Conservation (phyloP, 2,113 vertebrate species). For the Nicator chloris region DNA sequence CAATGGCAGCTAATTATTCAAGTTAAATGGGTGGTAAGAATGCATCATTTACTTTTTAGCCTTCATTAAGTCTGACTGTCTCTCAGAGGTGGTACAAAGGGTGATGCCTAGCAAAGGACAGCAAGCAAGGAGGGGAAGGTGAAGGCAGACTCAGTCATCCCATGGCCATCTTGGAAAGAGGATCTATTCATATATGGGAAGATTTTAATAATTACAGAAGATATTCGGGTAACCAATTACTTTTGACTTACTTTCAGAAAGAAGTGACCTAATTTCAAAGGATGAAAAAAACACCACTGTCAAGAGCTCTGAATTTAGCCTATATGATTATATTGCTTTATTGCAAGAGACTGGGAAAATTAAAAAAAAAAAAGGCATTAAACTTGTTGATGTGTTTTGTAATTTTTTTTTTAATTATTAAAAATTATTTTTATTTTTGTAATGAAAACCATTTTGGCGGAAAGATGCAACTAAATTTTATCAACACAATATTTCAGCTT, state of each 20-base stretch:
- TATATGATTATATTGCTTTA: not conserved
- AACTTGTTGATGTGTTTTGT: not conserved
- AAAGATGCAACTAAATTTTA: not conserved
- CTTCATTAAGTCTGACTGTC: slow-evolving; percentile 10
- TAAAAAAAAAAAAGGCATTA: not conserved
- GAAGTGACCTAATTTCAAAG: not conserved
- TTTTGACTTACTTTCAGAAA: not conserved
- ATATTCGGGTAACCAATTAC: not conserved
- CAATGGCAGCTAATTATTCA: slow-evolving; percentile 43
- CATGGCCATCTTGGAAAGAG: not conserved
- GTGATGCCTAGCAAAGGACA: not conserved
- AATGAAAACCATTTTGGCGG: not conserved
- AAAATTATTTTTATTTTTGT: not conserved
- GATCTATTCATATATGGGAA: not conserved
- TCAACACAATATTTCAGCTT: not conserved
- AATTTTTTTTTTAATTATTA: not conserved
- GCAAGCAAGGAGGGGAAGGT: not conserved
- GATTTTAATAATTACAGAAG: not conserved
- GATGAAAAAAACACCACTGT: rapidly evolving
- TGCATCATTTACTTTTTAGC: slow-evolving; percentile 40
- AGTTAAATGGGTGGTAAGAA: slow-evolving; percentile 9
- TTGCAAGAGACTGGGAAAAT: not conserved
- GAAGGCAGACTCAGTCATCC: not conserved
- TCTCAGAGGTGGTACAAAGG: not conserved
- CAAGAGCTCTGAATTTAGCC: not conserved